These are phyloP conservation scores for Lophotriccus pileatus DNA, from an alignment of 2,797 vertebrate species.

Conservation along the genomic window DNA sequence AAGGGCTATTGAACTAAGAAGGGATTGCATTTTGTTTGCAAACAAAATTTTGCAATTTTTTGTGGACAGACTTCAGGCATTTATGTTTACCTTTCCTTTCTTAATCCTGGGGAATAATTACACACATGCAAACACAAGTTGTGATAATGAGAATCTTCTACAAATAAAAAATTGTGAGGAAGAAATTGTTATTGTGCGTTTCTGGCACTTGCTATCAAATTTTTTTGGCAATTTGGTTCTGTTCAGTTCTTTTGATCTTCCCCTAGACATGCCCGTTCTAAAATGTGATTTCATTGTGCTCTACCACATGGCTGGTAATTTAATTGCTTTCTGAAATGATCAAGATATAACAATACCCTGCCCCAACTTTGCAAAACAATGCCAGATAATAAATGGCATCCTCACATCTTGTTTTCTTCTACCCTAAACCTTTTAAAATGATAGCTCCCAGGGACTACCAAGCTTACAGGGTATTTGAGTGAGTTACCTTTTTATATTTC, in stretches of 20 bases:
- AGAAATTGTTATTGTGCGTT: neutral
- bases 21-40: neutral
- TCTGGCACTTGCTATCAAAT: neutral
- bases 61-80: neutral
- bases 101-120: neutral
- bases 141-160: neutral
- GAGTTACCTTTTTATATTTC: neutral
- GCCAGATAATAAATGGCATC: neutral
- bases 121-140: neutral
- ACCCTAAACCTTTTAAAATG: neutral
- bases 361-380: neutral
- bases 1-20: neutral
- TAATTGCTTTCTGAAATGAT: neutral
- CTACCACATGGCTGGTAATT: neutral
- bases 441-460: neutral
- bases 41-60: too few relatives aligned
- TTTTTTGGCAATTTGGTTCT: neutral
- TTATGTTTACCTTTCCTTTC: neutral
- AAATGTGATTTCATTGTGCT: neutral
- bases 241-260: neutral
- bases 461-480: neutral
- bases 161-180: neutral
- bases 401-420: neutral
- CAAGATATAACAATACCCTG: neutral
- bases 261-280: neutral